Conservation (phyloP, 2,888 invertebrate genomes). For the Torymus tubicola region DNA sequence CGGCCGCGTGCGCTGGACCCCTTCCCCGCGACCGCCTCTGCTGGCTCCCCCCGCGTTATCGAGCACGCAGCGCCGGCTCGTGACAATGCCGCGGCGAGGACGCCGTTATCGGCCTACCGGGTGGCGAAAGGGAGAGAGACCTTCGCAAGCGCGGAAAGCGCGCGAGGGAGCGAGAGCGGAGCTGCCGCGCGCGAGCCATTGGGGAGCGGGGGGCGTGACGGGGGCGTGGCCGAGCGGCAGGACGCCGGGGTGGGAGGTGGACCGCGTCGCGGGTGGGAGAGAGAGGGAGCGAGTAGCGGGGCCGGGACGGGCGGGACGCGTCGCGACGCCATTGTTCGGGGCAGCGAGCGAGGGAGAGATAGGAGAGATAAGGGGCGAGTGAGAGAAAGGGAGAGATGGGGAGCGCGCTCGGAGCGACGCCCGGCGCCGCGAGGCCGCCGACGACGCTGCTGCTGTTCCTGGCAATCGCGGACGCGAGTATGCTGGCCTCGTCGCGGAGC, state of each 20-base stretch:
- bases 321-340: constrained; percentile 70
- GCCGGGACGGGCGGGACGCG: constrained; percentile 69
- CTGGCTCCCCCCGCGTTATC: constrained; percentile 32
- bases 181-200: neutral
- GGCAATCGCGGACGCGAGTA: constrained; percentile 11
- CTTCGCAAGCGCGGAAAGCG: neutral
- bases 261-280: constrained; percentile 68
- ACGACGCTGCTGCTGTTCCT: neutral
- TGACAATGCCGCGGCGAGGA: constrained; percentile 28
- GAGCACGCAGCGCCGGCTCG: constrained; percentile 49
- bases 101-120: too few relatives aligned
- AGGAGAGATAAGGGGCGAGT: constrained; percentile 17
- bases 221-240: constrained; percentile 58
- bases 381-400: constrained; percentile 57
- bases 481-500: neutral
- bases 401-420: constrained; percentile 69
- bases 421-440: constrained; percentile 55
- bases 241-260: constrained; percentile 23
- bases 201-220: constrained; percentile 52
- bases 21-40: too few relatives aligned
- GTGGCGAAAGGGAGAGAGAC: constrained; percentile 25
- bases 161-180: neutral
- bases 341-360: neutral
- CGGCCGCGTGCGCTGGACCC: too few relatives aligned
- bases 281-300: constrained; percentile 34